Evolutionary conservation across 2,888 invertebrate genomes (phyloP), one percentile per base, ranked within the genome.

Genomic region (Eupithecia dodoneata): DNA sequence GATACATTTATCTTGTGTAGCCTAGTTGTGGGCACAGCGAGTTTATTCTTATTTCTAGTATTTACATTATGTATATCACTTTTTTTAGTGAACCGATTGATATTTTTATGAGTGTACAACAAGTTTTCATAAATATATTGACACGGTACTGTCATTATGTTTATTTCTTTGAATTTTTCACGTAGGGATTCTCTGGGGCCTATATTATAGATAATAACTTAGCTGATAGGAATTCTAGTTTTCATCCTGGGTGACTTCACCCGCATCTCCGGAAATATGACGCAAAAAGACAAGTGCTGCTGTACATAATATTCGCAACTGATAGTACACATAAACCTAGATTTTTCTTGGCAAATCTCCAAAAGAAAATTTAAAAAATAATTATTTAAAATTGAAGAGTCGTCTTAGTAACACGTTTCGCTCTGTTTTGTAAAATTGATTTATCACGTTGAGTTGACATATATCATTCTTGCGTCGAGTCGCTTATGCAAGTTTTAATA

Each of bases 331-430:
- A 77, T 77, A 81, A 76, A 83, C 81, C 79, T 81, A 80, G 81
- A 82, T 83, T 86, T 78, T 70, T n/a, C 83, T 88, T 90, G 89
- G 89, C 88, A 49, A 71, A 79, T 79, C 45, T 85, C 87, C 90
- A 90, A 85, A 84, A 82, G 59, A 84, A 85, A 85, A 79, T 82
- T 79, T 78, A 77, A 30, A 83, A 82, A 78, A 83, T 84, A 82
- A 84, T 82, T 83, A 83, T 85, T 84, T 79, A 82, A 85, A 88
- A 85, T 85, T 81, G 83, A 83, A 82, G 80, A 80, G 81, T 83
- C 79, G 83, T 81, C 82, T 76, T 82, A 80, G 82, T 77, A 80
- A 82, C 83, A 77, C 71, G 74, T 70, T 75, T 55, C 74, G 76
- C 76, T 81, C 78, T 78, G 78, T 77, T 78, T 79, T 78, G 75